These are phyloP conservation scores for Acrossocheilus fasciatus DNA, from an alignment of 2,797 vertebrate genomes.

Conservation along the genomic window DNA sequence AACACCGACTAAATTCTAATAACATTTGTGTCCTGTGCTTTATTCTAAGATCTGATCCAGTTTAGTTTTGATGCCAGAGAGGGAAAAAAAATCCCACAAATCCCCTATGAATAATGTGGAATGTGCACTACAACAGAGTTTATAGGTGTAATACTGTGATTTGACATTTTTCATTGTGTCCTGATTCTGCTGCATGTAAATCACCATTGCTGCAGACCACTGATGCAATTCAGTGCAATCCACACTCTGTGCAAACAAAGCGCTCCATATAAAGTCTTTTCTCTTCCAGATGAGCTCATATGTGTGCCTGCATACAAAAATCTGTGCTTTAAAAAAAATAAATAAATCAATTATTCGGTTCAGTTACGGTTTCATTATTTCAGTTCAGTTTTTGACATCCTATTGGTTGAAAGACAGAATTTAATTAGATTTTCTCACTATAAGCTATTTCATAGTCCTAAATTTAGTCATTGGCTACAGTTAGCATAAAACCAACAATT, in stretches of 20 bases:
- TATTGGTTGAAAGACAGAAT: not conserved
- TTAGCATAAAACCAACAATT: not conserved
- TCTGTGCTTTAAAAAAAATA: too few species aligned
- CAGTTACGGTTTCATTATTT: not conserved
- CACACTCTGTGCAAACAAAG: not conserved
- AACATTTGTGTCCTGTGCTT: not conserved
- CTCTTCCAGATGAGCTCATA: not conserved
- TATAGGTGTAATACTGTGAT: not conserved
- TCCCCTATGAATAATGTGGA: not conserved
- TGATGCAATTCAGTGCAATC: constrained; percentile 44
- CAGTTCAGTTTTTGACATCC: not conserved
- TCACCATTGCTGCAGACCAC: not conserved
- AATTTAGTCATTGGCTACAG: not conserved
- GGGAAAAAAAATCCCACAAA: not conserved
- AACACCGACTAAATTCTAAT: not conserved
- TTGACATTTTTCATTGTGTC: not conserved
- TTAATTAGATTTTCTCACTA: not conserved
- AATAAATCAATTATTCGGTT: not conserved
- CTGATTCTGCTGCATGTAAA: constrained; percentile 33
- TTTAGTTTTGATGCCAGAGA: not conserved
- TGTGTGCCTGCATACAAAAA: not conserved
- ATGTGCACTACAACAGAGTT: not conserved
- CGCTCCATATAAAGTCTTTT: not conserved
- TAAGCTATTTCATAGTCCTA: not conserved
- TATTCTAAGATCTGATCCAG: not conserved